Evolutionary conservation across 2,888 invertebrate species (phyloP).

Genomic region (Ornithoptera priamus): DNA sequence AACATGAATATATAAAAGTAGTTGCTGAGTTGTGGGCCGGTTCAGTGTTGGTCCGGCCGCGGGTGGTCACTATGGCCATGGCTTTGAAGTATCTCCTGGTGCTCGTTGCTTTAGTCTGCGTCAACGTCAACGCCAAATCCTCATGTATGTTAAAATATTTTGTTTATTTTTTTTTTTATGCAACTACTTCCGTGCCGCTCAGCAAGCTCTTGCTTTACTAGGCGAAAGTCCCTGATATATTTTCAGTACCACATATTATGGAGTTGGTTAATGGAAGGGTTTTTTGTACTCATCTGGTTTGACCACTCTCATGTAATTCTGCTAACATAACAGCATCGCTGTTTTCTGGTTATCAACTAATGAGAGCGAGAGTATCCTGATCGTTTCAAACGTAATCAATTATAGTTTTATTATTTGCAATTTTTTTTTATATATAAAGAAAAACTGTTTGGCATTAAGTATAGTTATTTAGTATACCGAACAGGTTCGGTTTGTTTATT

Average conservation of each 20-base stretch:
- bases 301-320: too few relatives aligned
- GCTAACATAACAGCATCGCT: too few relatives aligned
- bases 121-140: conserved; percentile 59
- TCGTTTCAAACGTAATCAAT: too few relatives aligned
- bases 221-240: too few relatives aligned
- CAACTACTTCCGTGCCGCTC: too few relatives aligned
- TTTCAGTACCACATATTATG: too few relatives aligned
- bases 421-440: not conserved
- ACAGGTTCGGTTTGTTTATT: conserved; percentile 26
- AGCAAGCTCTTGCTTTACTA: too few relatives aligned
- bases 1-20: conserved; percentile 65
- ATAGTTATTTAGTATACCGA: conserved; percentile 11
- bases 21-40: conserved; percentile 40
- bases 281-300: too few relatives aligned
- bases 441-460: conserved; percentile 10
- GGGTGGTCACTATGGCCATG: conserved; percentile 64
- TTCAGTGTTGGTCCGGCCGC: conserved; percentile 50
- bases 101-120: conserved; percentile 55
- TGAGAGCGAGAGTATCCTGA: too few relatives aligned
- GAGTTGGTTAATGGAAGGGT: too few relatives aligned
- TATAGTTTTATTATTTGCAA: not conserved
- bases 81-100: conserved; percentile 58
- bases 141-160: conserved; percentile 57
- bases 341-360: too few relatives aligned
- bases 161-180: not conserved